Evolutionary conservation across 1,140 invertebrate genomes (phyloP).

Genomic region (Drosophila pallidifrons): DNA sequence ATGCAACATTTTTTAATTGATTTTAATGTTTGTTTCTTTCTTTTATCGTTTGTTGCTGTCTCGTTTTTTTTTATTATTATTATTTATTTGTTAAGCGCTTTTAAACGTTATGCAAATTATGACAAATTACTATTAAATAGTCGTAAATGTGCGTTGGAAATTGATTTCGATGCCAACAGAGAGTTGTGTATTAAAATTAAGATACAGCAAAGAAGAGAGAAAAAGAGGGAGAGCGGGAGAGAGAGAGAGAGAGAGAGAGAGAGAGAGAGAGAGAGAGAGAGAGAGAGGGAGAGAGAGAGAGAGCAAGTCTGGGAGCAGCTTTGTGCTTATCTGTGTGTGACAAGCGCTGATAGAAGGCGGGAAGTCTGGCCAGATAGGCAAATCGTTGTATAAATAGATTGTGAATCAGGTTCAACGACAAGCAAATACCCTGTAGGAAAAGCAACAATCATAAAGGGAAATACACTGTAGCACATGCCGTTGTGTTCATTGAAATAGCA

Average conservation of each 20-base stretch:
- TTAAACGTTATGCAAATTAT: slow-evolving; percentile 81
- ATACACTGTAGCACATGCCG: no score
- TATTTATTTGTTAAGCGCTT: slow-evolving; percentile 65
- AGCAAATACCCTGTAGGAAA: slow-evolving; percentile 1
- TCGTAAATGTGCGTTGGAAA: slow-evolving; percentile 66
- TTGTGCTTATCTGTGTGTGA: slow-evolving; percentile 3
- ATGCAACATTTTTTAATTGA: slow-evolving; percentile 75
- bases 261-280: background rate
- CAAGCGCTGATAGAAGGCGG: background rate
- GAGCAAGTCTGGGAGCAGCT: background rate
- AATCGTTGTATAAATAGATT: background rate
- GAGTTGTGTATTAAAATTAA: background rate
- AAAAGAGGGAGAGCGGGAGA: background rate
- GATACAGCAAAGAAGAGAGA: background rate
- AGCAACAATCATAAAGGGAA: background rate
- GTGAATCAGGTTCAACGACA: background rate
- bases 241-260: background rate
- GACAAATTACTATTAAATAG: slow-evolving; percentile 79
- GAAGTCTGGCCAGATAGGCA: background rate
- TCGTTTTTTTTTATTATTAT: slow-evolving; percentile 34
- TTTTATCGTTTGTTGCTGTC: slow-evolving; percentile 19
- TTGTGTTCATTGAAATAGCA: no score
- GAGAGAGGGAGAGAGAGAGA: background rate
- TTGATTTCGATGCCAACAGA: slow-evolving; percentile 49
- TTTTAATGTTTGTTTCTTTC: slow-evolving; percentile 51